These are phyloP conservation scores for Eretmochelys imbricata DNA, from an alignment of 2,113 vertebrate genomes.

Conservation along the genomic window DNA sequence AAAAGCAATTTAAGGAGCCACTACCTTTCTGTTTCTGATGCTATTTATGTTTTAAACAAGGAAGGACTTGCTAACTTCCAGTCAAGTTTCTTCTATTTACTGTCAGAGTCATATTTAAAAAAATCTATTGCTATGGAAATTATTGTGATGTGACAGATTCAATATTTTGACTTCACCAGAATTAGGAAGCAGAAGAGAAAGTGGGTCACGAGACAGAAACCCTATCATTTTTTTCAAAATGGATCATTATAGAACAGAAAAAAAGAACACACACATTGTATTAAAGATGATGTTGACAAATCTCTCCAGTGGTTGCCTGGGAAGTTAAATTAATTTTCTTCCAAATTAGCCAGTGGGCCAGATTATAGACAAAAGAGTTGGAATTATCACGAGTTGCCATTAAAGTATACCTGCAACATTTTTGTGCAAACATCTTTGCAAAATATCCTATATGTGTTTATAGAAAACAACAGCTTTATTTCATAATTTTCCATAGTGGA, in stretches of 20 bases:
- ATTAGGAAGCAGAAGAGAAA: slow-evolving; percentile 50
- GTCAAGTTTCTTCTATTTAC: slow-evolving; percentile 3
- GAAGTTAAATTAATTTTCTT: slow-evolving; percentile 21
- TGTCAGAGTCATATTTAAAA: slow-evolving; percentile 55
- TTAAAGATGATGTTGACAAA: neutral
- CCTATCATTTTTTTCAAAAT: slow-evolving; percentile 30
- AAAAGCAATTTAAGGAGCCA: neutral
- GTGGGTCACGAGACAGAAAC: neutral
- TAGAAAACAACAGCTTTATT: neutral
- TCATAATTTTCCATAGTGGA: neutral
- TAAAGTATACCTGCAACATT: neutral
- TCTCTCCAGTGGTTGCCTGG: neutral
- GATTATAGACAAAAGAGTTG: neutral
- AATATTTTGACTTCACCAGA: slow-evolving; percentile 64
- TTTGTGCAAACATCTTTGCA: neutral
- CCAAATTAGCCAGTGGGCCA: neutral
- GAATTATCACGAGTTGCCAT: slow-evolving; percentile 4
- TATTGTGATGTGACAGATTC: slow-evolving; percentile 41
- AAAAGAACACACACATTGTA: slow-evolving; percentile 39
- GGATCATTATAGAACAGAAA: slow-evolving; percentile 13
- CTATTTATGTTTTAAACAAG: slow-evolving; percentile 17
- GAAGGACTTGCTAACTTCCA: slow-evolving; percentile 21
- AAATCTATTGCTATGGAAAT: slow-evolving; percentile 57
- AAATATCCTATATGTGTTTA: neutral
- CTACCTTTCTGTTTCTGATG: neutral